A percentile compares a stretch with the other conserved stretches of the same genome.
Conservation (phyloP, 2,888 invertebrate genomes). For the Drosophila fulvimacula region DNA sequence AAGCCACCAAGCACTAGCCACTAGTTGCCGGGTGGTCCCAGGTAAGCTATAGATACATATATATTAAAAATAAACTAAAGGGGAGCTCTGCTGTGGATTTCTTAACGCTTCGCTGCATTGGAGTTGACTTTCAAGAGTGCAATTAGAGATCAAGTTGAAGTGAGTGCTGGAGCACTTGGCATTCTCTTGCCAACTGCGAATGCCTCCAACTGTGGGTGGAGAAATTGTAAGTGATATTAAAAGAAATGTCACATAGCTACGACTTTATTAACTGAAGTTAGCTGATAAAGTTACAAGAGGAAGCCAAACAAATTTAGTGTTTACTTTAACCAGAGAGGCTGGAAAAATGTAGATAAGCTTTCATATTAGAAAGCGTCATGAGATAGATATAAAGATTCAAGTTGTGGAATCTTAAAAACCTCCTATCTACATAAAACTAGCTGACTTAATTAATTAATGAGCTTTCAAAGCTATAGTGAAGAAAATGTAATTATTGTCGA, state of each 20-base stretch:
- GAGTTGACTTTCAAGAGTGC: conserved; percentile 20
- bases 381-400: too few relatives aligned
- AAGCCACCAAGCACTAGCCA: conserved; percentile 22
- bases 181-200: neutral
- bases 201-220: neutral
- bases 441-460: neutral
- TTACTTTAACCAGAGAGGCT: too few relatives aligned
- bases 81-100: neutral
- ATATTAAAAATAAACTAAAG: neutral
- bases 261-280: neutral
- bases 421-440: neutral
- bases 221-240: conserved; percentile 4
- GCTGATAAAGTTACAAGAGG: neutral
- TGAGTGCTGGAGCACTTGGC: conserved; percentile 12
- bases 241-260: neutral
- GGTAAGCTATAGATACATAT: conserved; percentile 22
- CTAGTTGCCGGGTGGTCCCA: conserved; percentile 64
- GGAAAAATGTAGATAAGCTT: neutral
- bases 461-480: neutral
- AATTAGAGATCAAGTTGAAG: conserved; percentile 16
- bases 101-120: conserved; percentile 23
- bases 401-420: too few relatives aligned
- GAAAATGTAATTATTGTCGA: too few relatives aligned
- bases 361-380: neutral
- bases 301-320: conserved; percentile 6